These are phyloP conservation scores for Magallana angulata DNA, from an alignment of 1,140 invertebrate genomes.

Conservation along the genomic window DNA sequence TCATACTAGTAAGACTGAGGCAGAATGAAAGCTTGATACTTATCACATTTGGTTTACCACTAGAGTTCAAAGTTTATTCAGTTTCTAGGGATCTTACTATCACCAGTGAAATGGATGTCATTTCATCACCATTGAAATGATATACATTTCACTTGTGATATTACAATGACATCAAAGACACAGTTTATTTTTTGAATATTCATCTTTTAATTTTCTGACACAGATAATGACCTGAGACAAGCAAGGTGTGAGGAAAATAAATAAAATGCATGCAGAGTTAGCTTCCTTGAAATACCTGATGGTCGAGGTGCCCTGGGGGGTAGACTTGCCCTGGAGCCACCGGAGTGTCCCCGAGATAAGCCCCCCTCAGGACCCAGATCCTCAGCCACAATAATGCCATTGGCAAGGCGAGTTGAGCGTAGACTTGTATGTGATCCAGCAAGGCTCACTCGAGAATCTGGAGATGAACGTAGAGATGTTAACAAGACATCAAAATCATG, in stretches of 20 bases:
- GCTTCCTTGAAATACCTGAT: conserved; percentile 22
- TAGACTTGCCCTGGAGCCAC: not conserved
- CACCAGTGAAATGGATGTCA: too few relatives aligned
- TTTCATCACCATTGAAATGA: too few relatives aligned
- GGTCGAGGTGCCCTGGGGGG: conserved; percentile 28
- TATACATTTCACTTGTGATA: too few relatives aligned
- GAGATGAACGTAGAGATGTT: conserved; percentile 57
- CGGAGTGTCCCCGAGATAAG: not conserved
- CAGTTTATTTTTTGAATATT: too few relatives aligned
- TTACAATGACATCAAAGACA: too few relatives aligned
- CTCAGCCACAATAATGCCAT: conserved; percentile 37
- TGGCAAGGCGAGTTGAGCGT: conserved; percentile 14
- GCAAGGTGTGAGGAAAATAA: not conserved
- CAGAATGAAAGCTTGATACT: too few relatives aligned
- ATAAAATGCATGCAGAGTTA: not conserved
- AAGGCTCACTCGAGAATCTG: conserved; percentile 45
- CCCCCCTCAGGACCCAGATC: conserved; percentile 26
- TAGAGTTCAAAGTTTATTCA: too few relatives aligned
- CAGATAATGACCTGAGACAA: not conserved
- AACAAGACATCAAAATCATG: conserved; percentile 43
- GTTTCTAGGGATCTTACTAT: too few relatives aligned
- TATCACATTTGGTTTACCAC: too few relatives aligned
- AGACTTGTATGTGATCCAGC: not conserved
- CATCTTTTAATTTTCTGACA: too few relatives aligned
- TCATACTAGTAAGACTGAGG: too few relatives aligned